Evolutionary conservation across 2,888 invertebrate species (phyloP), one percentile per base, ranked within the genome.

Genomic region (Plagodis dolabraria): DNA sequence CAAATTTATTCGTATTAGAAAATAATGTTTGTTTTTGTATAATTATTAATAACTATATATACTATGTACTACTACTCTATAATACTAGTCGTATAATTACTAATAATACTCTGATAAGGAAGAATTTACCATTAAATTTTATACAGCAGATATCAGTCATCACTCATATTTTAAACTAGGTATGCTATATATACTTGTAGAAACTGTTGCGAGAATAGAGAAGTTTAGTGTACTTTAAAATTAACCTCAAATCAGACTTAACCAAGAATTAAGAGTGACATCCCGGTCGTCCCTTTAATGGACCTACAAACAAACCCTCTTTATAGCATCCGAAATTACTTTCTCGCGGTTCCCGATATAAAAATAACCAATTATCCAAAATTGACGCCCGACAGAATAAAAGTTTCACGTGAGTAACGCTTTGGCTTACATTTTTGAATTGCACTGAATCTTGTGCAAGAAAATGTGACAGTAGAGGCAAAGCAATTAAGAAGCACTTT

Each of bases 271-370:
- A 82, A 78, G 82, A 83, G 77, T 81, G 83, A 82, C 83, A 76
- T 52, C 58, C 60, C 63, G 55, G 57, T 59, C 67, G 68, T 68
- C 70, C 40, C 63, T 57, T 56, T 68, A 76, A 76, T 74, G 64
- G 77, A 68, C 75, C 51, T 61, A 81, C 82, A 82, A 80, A 85
- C 74, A 83, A 82, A 80, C 76, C 79, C 82, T 79, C 74, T 80
- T 77, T 71, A 65, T 60, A 53, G 45, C 53, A 47, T 53, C 47
- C 40, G 8, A 43, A 46, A 22, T 52, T 55, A 54, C 45, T 44
- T 53, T 12, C 36, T 8, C 33, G 33, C 46, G 43, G 36, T 33
- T 9, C 47, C 49, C 36, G 47, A 46, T 55, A 52, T 49, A 43
- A 33, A 47, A 49, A 47, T 47, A 22, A 22, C 22, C 22, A 22